These are phyloP conservation scores for Sclerodermus sp. DNA, from an alignment of 2,888 invertebrate species.

Conservation along the genomic window DNA sequence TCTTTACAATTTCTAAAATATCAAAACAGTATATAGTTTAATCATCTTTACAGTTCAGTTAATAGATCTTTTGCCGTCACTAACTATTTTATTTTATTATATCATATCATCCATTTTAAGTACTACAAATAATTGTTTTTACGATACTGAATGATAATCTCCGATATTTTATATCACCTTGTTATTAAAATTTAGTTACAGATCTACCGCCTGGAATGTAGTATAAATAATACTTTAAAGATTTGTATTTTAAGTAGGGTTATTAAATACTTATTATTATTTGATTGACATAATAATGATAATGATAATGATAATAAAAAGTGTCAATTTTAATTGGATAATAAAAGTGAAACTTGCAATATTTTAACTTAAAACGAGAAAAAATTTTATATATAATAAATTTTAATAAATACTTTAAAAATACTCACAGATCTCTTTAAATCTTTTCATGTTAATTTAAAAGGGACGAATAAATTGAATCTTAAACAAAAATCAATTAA, in stretches of 20 bases:
- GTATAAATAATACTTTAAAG: conserved; percentile 27
- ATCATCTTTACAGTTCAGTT: conserved; percentile 31
- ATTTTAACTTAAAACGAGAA: too few relatives aligned
- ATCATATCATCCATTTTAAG: conserved; percentile 11
- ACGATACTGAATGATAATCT: conserved; percentile 19
- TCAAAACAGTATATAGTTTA: conserved; percentile 24
- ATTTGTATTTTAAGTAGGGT: conserved; percentile 17
- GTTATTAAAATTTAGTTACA: conserved; percentile 18
- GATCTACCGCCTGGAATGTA: conserved; percentile 29
- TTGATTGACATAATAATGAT: conserved; percentile 9
- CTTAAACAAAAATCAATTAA: conserved; percentile 5
- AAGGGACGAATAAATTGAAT: conserved; percentile 13
- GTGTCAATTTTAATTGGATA: too few relatives aligned
- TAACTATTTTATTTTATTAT: conserved; percentile 18
- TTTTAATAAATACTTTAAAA: conserved; percentile 5
- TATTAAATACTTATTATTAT: conserved; percentile 7
- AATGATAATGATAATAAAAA: conserved; percentile 11
- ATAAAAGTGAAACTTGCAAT: too few relatives aligned
- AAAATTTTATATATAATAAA: too few relatives aligned
- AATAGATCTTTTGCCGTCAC: conserved; percentile 26
- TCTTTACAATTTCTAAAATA: conserved; percentile 23
- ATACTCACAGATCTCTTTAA: too few relatives aligned
- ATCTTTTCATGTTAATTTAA: too few relatives aligned
- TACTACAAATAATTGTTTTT: conserved; percentile 21
- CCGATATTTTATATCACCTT: conserved; percentile 10